Conservation (phyloP, 2,113 vertebrate genomes). For the Regulus satrapa region DNA sequence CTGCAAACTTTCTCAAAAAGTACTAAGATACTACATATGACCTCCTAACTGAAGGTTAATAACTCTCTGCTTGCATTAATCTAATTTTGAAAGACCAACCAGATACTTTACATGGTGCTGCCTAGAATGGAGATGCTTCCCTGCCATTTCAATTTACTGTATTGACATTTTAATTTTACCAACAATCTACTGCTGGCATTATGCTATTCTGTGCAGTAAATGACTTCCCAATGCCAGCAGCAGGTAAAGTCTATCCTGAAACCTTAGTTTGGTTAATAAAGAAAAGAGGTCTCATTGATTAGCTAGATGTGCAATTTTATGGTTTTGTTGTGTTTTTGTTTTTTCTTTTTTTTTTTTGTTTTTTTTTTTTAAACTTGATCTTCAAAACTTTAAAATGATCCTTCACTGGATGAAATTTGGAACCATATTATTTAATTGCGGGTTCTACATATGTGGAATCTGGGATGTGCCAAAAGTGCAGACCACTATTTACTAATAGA, state of each 20-base stretch:
- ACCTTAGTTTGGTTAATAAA: not conserved
- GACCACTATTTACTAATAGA: not conserved
- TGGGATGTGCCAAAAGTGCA: not conserved
- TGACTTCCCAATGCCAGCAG: not conserved
- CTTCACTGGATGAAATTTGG: not conserved
- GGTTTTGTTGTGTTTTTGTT: rapidly evolving
- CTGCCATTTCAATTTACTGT: conserved; percentile 47
- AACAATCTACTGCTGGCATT: not conserved
- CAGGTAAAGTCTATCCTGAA: conserved; percentile 1
- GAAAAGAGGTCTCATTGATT: not conserved
- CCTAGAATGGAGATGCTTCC: not conserved
- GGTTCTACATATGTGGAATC: not conserved
- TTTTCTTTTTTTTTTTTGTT: not conserved
- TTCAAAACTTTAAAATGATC: not conserved
- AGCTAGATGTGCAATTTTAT: not conserved
- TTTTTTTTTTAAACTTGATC: not conserved
- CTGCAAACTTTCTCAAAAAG: conserved; percentile 42
- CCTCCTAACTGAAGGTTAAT: conserved; percentile 51
- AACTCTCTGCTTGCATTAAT: conserved; percentile 31
- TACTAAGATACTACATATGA: not conserved
- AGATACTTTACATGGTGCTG: not conserved
- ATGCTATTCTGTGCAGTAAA: conserved; percentile 14
- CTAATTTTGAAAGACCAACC: conserved; percentile 10
- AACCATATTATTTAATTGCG: not conserved
- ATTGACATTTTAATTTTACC: conserved; percentile 62